phyloP scores from a whole-genome alignment of 2,888 invertebrate genomes.

The Poecilus cupreus region DNA sequence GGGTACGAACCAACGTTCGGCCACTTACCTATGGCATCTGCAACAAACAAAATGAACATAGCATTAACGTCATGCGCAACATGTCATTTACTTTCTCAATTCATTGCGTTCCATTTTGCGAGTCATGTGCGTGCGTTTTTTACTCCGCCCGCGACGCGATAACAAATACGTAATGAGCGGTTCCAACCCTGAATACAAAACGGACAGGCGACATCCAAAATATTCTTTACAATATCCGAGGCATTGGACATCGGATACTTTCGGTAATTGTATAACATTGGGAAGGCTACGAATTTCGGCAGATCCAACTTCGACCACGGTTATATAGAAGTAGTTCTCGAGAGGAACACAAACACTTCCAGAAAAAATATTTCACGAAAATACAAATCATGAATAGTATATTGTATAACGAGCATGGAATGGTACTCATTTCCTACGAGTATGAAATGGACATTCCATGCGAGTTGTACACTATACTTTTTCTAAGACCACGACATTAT shows the following conservation, averaged over 20 bases:
- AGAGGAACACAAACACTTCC: no score
- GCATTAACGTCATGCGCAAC: slow-evolving; percentile 58
- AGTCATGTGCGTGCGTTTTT: slow-evolving; percentile 28
- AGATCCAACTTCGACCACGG: no score
- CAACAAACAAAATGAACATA: slow-evolving; percentile 76
- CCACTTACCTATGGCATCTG: slow-evolving; percentile 89
- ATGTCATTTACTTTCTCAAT: slow-evolving; percentile 44
- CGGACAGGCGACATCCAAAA: neutral
- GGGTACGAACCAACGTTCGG: slow-evolving; percentile 59
- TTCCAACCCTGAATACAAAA: neutral
- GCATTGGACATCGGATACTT: no score
- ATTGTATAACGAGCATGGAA: no score
- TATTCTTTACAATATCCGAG: no score
- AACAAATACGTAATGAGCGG: slow-evolving; percentile 18
- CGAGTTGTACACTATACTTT: no score
- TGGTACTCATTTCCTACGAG: no score
- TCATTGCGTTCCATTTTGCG: slow-evolving; percentile 25
- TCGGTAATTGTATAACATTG: neutral
- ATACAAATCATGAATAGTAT: no score
- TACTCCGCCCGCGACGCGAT: slow-evolving; percentile 13
- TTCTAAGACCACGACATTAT: no score
- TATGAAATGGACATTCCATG: no score
- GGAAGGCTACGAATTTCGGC: neutral
- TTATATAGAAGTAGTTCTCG: no score
- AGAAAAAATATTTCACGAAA: no score